These are phyloP conservation scores for Ethmia dodecea DNA, from an alignment of 2,888 invertebrate genomes.

Conservation along the genomic window DNA sequence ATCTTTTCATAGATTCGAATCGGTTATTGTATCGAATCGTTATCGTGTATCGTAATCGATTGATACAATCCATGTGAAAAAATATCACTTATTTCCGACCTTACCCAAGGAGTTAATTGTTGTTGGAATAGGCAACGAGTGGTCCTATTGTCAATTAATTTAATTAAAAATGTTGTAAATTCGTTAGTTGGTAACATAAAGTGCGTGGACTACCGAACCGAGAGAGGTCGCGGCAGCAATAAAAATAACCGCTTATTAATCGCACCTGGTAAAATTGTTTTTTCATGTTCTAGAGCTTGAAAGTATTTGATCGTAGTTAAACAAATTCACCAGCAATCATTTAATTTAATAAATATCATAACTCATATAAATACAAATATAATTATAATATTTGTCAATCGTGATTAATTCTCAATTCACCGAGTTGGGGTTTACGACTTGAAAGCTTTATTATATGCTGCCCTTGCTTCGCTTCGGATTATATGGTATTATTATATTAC, in stretches of 20 bases:
- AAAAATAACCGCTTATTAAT: slow-evolving; percentile 13
- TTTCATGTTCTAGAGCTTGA: not conserved
- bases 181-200: slow-evolving; percentile 37
- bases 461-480: too few species aligned
- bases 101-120: slow-evolving; percentile 59
- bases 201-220: slow-evolving; percentile 31
- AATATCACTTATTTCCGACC: slow-evolving; percentile 66
- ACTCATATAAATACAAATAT: too few species aligned
- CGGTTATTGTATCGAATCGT: slow-evolving; percentile 56
- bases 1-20: slow-evolving; percentile 52
- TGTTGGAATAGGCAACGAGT: slow-evolving; percentile 26
- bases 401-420: too few species aligned
- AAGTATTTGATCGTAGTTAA: too few species aligned
- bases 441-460: too few species aligned
- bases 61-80: slow-evolving; percentile 50
- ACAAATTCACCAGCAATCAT: too few species aligned
- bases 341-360: too few species aligned
- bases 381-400: too few species aligned
- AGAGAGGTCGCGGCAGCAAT: slow-evolving; percentile 27
- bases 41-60: slow-evolving; percentile 58
- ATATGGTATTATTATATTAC: too few species aligned
- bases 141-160: slow-evolving; percentile 53
- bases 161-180: slow-evolving; percentile 50
- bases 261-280: not conserved
- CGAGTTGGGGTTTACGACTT: too few species aligned